Base-by-base conservation (phyloP, 1,140 invertebrate genomes). In the Drosophila micromelanica region DNA sequence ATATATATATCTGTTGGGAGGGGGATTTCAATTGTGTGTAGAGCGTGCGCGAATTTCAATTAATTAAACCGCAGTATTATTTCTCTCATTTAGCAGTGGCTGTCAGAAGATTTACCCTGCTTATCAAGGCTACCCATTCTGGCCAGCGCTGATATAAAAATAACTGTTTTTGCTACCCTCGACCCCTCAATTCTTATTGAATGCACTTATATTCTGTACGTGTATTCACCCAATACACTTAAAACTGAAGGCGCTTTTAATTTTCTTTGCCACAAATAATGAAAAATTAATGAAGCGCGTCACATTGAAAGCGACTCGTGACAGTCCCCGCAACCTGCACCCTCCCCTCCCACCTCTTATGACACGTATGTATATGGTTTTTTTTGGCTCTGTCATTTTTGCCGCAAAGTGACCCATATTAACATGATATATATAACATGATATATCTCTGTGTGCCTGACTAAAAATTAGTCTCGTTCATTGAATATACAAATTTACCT, bases 261-360 rank as follows among this genome's bases (percentile, higher is more conserved):
- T 77, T 78, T 87, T 87, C 85, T 68, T 76, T 46, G 70, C 48
- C 57, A 32, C 23, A 38, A 56, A 23, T 55, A 55, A 13, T 52
- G 48, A 55, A 40, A 72, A 82, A 70, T 82, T 87, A 86, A 87
- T 86, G 82, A 82, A 86, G 78, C 79, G 82, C 89, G 75, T 30
- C 84, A 57, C 64, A 64, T 52, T 70, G 60, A 81, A 70, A 73
- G 71, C 63, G 78, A 64, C 68, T 70, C 63, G 76, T 62, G 59
- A 63, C 70, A 30, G 3, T 12, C 30, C 20, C 38, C 38, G 1
- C 6, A 49, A 27, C 23, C 52, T 3, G 32, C 30, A 3, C 5
- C 5, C 8, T 13, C 1, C 35, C 9, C 9, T 5, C 23, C 11
- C 9, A 2, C 5, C 0, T 2, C 6, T 49, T 49, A 5, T 48